Evolutionary conservation across 2,113 vertebrate genomes (phyloP), one percentile per base, ranked within the genome.

Genomic region (Aramus guarauna): DNA sequence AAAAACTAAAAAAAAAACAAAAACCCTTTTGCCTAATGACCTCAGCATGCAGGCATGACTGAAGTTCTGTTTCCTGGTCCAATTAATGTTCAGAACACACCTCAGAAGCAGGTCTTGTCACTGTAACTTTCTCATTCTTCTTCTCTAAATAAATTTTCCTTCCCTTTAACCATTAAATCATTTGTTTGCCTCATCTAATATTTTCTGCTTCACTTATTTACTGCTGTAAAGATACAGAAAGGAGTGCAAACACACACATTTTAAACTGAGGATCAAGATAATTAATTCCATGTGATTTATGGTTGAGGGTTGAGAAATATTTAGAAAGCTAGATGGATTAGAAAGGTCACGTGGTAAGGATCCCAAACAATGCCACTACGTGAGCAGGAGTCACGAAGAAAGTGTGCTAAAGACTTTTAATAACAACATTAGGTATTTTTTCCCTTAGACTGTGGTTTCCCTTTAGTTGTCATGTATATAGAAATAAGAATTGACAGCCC

Each of bases 11-110:
- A 85, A 88, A 34, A 92, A 79, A 76, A n/a, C n/a, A n/a, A n/a
- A n/a, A n/a, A n/a, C n/a, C 50, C 50, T 89, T 95, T 67, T 92
- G 79, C 68, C 55, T 95, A 83, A 95, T 89, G 64, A 84, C 76
- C 80, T 84, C 80, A 71, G 64, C 47, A 45, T 29, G 26, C 39
- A 75, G 73, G 64, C 73, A 87, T 75, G 80, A 59, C 64, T 83
- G 59, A 55, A 47, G 30, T 91, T 91, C 60, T 50, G n/a, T 63
- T 73, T 95, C 80, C n/a, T 84, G 76, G 64, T 58, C 72, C 74
- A 60, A 5, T 60, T 78, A 64, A 72, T 59, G 48, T 71, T 84
- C 39, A 43, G 69, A 87, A 81, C 39, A 48, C 73, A 64, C 52
- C 64, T 91, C 60, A 60, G 60, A 72, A 82, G 73, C 41, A 52